These are phyloP conservation scores for Zhuqinia jingwanae DNA, from an alignment of 2,888 invertebrate genomes.

Conservation along the genomic window DNA sequence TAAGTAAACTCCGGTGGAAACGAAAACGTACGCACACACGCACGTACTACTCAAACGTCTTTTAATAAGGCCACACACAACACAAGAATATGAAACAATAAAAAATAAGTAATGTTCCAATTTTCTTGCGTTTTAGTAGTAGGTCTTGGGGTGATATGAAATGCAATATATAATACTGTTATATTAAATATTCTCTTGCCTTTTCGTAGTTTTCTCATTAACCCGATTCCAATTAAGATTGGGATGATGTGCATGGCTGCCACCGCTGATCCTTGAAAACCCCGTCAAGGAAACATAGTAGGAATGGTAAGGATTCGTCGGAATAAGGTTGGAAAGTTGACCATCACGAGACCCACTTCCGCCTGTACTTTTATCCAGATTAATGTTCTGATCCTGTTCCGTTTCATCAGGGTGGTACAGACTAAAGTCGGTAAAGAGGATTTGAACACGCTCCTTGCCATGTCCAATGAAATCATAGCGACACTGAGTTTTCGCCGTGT, in stretches of 20 bases:
- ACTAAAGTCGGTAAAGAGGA: slow-evolving; percentile 92
- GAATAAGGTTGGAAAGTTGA: neutral
- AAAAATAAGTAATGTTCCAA: too few relatives aligned
- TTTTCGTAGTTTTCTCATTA: slow-evolving; percentile 72
- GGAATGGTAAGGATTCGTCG: slow-evolving; percentile 54
- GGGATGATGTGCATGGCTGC: slow-evolving; percentile 51
- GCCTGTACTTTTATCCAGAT: slow-evolving; percentile 66
- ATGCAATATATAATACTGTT: neutral
- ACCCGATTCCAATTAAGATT: slow-evolving; percentile 73
- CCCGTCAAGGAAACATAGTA: slow-evolving; percentile 54
- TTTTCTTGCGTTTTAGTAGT: neutral
- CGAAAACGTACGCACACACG: too few relatives aligned
- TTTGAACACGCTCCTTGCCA: slow-evolving; percentile 91
- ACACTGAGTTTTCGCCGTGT: slow-evolving; percentile 90
- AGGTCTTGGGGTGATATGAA: neutral
- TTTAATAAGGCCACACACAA: too few relatives aligned
- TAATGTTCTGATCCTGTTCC: slow-evolving; percentile 68
- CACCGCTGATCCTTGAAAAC: slow-evolving; percentile 12
- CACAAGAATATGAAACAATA: too few relatives aligned
- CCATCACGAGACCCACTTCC: slow-evolving; percentile 59
- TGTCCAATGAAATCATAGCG: slow-evolving; percentile 95
- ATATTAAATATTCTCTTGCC: slow-evolving; percentile 58
- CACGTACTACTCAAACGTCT: too few relatives aligned
- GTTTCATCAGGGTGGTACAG: slow-evolving; percentile 84
- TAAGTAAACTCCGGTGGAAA: too few relatives aligned